Conservation (phyloP, 2,113 vertebrate species). For the Rhea pennata region DNA sequence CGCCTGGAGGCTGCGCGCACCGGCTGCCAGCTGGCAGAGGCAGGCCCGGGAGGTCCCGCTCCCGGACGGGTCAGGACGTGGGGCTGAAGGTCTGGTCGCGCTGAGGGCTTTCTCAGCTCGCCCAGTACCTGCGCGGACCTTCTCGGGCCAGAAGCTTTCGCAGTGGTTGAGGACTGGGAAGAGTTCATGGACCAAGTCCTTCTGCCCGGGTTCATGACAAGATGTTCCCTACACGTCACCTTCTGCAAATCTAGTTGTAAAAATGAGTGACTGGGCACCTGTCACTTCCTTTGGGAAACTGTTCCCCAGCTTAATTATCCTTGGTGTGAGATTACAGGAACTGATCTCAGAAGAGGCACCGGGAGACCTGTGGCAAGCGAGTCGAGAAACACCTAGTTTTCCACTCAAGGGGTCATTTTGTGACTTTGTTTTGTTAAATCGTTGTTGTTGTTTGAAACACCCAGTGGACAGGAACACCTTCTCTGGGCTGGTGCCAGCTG, state of each 20-base stretch:
- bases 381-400: not conserved
- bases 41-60: not conserved
- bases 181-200: not conserved
- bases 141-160: not conserved
- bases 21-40: constrained; percentile 35
- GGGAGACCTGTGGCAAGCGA: not conserved
- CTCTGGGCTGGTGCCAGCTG: not conserved
- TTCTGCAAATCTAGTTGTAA: constrained; percentile 34
- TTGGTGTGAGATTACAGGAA: constrained; percentile 43
- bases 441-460: not conserved
- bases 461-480: not conserved
- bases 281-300: constrained; percentile 58
- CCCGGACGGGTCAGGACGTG: not conserved
- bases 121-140: not conserved
- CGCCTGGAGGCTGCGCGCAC: constrained; percentile 21
- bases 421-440: not conserved
- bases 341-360: not conserved
- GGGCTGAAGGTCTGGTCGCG: constrained; percentile 19
- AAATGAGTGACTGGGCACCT: constrained; percentile 57
- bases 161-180: not conserved
- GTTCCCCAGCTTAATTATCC: not conserved
- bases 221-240: constrained; percentile 45
- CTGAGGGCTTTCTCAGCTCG: not conserved
- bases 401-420: not conserved
- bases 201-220: not conserved